Percentiles rank a stretch among this genome's conserved stretches.
phyloP scores from a whole-genome alignment of 2,113 vertebrate genomes.

The Perca flavescens region DNA sequence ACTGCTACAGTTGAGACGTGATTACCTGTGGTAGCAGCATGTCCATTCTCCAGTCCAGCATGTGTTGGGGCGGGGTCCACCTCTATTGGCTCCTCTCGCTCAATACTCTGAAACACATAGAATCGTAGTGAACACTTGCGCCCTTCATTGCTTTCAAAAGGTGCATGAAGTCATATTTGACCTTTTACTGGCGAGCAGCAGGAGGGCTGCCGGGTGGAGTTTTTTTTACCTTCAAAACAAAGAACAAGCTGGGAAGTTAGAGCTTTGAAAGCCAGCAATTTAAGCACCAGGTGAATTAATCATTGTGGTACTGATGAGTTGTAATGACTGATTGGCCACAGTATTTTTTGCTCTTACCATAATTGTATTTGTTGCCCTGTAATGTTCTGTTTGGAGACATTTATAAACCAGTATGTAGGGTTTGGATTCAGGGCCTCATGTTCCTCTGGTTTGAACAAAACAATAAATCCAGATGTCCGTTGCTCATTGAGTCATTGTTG shows the following conservation, averaged over 20 bases:
- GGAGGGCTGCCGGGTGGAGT: neutral
- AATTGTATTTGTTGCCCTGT: neutral
- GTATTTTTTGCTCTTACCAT: neutral
- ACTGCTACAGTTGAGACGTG: neutral
- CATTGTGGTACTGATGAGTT: neutral
- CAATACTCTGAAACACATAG: conserved; percentile 79
- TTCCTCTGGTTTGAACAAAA: conserved; percentile 35
- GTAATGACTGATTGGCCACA: neutral
- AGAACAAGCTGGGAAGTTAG: neutral
- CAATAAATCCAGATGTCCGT: conserved; percentile 56
- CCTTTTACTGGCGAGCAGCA: conserved; percentile 13
- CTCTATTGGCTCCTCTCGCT: conserved; percentile 84
- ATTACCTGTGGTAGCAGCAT: conserved; percentile 75
- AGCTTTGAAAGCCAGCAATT: conserved; percentile 4
- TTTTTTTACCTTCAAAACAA: neutral
- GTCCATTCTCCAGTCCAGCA: conserved; percentile 79
- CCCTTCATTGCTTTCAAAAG: conserved; percentile 3
- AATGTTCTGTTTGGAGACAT: conserved; percentile 15
- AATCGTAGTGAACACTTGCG: neutral
- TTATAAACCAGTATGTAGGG: conserved; percentile 39
- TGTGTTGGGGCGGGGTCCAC: conserved; percentile 73
- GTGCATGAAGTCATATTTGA: conserved; percentile 40
- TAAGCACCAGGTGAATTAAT: conserved; percentile 5
- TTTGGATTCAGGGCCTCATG: conserved; percentile 40
- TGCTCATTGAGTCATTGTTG: conserved; percentile 58